Evolutionary conservation across 2,888 invertebrate species (phyloP).

Genomic region (Melinopterus prodromus): DNA sequence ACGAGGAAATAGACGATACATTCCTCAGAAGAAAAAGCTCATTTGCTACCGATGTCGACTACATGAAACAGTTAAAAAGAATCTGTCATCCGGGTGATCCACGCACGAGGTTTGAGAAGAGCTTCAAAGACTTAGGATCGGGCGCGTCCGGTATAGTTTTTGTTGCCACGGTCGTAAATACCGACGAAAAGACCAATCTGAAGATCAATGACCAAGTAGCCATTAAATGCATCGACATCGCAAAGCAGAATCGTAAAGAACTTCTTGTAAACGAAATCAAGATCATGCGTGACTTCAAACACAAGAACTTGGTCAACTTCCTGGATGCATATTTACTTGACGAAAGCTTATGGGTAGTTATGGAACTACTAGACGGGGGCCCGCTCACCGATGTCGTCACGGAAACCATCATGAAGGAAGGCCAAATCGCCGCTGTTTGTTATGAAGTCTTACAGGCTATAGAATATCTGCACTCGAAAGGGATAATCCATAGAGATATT

Average conservation of each 20-base stretch:
- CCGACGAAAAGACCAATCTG: constrained; percentile 58
- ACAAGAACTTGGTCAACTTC: constrained; percentile 95
- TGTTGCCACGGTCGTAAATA: constrained; percentile 73
- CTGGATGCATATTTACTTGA: constrained; percentile 88
- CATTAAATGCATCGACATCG: constrained; percentile 94
- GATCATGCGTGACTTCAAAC: constrained; percentile 89
- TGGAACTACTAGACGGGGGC: constrained; percentile 95
- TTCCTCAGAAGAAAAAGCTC: constrained; percentile 65
- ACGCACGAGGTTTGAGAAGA: constrained; percentile 77
- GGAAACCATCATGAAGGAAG: constrained; percentile 96
- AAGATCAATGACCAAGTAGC: constrained; percentile 82
- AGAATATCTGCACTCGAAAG: constrained; percentile 86
- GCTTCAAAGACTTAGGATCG: constrained; percentile 84
- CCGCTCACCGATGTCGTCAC: constrained; percentile 97
- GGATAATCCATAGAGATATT: constrained; percentile 94
- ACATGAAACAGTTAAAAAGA: constrained; percentile 72
- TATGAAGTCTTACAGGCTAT: constrained; percentile 89
- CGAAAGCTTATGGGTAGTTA: constrained; percentile 93
- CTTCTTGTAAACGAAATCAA: constrained; percentile 94
- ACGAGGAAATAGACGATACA: constrained; percentile 59
- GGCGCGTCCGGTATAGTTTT: constrained; percentile 95
- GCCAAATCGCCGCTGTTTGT: constrained; percentile 95
- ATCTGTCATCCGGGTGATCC: constrained; percentile 89
- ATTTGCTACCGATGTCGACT: constrained; percentile 75
- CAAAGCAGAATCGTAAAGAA: constrained; percentile 95